Evolutionary conservation across 2,888 invertebrate species (phyloP).

Genomic region (Calliphora vomitoria): DNA sequence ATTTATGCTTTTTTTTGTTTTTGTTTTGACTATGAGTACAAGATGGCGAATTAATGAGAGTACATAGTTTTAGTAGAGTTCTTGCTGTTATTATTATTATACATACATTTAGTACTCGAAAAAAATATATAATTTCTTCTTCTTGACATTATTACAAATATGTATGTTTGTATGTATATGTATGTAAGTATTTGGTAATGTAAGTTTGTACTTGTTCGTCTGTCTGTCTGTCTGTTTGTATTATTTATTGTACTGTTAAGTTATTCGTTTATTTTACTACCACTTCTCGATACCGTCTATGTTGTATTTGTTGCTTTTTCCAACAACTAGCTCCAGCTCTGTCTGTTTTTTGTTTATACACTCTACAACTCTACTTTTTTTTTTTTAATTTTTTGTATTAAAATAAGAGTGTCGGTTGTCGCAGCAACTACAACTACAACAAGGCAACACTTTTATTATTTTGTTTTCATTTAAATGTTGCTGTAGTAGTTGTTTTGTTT

Average conservation of each 20-base stretch:
- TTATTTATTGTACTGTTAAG: too few relatives aligned
- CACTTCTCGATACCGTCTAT: background rate
- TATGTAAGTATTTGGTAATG: too few relatives aligned
- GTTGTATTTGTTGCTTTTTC: background rate
- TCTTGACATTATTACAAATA: constrained; percentile 34
- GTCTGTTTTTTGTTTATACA: constrained; percentile 1
- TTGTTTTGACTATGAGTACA: constrained; percentile 17
- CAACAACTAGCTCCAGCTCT: background rate
- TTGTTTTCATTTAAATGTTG: background rate
- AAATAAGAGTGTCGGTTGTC: constrained; percentile 15
- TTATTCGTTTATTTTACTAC: background rate
- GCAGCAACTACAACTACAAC: constrained; percentile 21
- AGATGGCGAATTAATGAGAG: constrained; percentile 58
- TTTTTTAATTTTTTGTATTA: constrained; percentile 4
- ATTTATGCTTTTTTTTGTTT: constrained; percentile 29
- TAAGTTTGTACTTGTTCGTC: too few relatives aligned
- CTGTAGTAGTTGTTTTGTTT: background rate
- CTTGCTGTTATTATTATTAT: background rate
- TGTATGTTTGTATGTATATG: background rate
- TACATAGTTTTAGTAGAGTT: background rate
- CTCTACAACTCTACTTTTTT: background rate
- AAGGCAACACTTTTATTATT: constrained; percentile 10
- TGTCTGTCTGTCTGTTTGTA: too few relatives aligned
- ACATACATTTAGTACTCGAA: background rate
- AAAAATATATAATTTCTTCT: constrained; percentile 11